A percentile compares a stretch with the other conserved stretches of the same genome.
phyloP scores from a whole-genome alignment of 2,888 invertebrate species.

The Tetranychus truncatus region DNA sequence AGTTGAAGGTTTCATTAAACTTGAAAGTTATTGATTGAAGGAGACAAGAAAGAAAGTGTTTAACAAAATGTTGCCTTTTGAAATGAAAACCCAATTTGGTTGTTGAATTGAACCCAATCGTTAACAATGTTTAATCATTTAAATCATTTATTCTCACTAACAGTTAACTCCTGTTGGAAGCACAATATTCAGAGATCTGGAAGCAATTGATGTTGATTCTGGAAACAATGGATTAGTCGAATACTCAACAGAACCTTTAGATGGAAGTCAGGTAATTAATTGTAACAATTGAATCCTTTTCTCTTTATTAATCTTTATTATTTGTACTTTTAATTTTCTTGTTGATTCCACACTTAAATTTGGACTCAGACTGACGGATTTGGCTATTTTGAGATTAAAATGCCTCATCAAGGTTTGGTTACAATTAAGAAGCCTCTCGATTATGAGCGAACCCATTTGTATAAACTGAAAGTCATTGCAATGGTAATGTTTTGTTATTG shows the following conservation, averaged over 20 bases:
- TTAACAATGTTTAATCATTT: neutral
- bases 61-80: too few relatives aligned
- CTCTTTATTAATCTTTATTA: too few relatives aligned
- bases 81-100: too few relatives aligned
- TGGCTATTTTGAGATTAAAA: constrained; percentile 61
- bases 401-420: constrained; percentile 72
- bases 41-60: too few relatives aligned
- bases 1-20: neutral
- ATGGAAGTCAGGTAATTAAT: constrained; percentile 28
- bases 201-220: constrained; percentile 61
- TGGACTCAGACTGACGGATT: constrained; percentile 46
- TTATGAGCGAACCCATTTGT: constrained; percentile 67
- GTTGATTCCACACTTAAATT: neutral
- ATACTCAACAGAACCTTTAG: constrained; percentile 48
- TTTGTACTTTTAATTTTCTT: neutral
- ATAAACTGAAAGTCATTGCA: constrained; percentile 68
- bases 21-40: too few relatives aligned
- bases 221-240: constrained; percentile 73
- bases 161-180: constrained; percentile 67
- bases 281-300: neutral
- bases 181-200: constrained; percentile 60
- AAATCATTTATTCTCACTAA: neutral
- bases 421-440: constrained; percentile 67
- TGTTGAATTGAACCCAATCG: neutral
- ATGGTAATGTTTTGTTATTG: constrained; percentile 46